These are phyloP conservation scores for Chascanopsetta lugubris DNA, from an alignment of 2,113 vertebrate species.

Conservation along the genomic window DNA sequence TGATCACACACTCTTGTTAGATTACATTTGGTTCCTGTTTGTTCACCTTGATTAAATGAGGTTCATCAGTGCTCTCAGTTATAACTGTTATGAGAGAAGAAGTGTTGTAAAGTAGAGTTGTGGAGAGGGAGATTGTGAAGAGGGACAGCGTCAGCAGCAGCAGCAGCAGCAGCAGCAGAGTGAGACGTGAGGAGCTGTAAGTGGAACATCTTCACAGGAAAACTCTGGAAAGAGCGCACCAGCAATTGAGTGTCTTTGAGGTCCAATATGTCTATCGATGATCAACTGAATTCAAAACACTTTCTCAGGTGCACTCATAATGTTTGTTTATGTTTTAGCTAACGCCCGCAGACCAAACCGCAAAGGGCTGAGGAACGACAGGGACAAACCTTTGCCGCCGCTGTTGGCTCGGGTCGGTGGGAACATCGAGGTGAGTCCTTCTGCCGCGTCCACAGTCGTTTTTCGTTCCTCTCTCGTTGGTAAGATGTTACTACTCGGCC, in stretches of 20 bases:
- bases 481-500: background rate
- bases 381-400: slow-evolving; percentile 96
- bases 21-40: slow-evolving; percentile 25
- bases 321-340: slow-evolving; percentile 65
- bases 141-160: slow-evolving; percentile 48
- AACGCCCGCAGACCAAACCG: slow-evolving; percentile 92
- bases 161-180: slow-evolving; percentile 42
- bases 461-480: background rate
- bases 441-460: background rate
- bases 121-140: slow-evolving; percentile 21
- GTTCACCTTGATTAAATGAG: slow-evolving; percentile 37
- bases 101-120: slow-evolving; percentile 31
- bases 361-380: slow-evolving; percentile 94
- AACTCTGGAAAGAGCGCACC: slow-evolving; percentile 21
- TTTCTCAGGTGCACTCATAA: slow-evolving; percentile 11
- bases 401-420: slow-evolving; percentile 95
- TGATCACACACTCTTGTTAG: slow-evolving; percentile 16
- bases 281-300: background rate
- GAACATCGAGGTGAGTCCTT: slow-evolving; percentile 91
- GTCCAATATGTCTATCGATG: background rate
- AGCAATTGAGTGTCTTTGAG: background rate
- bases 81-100: slow-evolving; percentile 37
- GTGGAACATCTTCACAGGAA: slow-evolving; percentile 42
- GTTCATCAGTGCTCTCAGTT: slow-evolving; percentile 23
- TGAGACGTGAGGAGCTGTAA: slow-evolving; percentile 30